Evolutionary conservation across 2,888 invertebrate species (phyloP), one percentile per base, ranked within the genome.

Genomic region (Portevinia maculata): DNA sequence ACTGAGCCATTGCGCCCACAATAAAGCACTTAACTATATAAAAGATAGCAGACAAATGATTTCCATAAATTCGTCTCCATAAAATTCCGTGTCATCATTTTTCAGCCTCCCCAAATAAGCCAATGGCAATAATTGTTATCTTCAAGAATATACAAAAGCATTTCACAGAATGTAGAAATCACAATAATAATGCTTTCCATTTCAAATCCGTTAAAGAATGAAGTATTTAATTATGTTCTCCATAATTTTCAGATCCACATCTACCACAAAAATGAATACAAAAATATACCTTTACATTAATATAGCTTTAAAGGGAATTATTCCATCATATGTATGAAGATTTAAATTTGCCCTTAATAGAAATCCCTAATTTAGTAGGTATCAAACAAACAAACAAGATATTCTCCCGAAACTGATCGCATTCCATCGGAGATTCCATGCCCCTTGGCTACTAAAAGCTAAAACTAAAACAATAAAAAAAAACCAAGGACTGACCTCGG

Each of bases 361-460:
- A n/a, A n/a, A n/a, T n/a, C n/a, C n/a, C n/a, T n/a, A n/a, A n/a
- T n/a, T n/a, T n/a, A n/a, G n/a, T n/a, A n/a, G n/a, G 62, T 24
- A 37, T 62, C 69, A 70, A 69, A 17, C 34, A 52, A 34, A 71
- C 52, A 30, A 57, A 46, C 59, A 65, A 59, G 6, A 79, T 50
- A 78, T 73, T 62, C 62, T 69, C 69, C 75, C 37, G 70, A 81
- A 81, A 81, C 32, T 65, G 48, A 71, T 76, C 76, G 48, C 81
- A 83, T 83, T 83, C 81, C 81, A 76, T 71, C 48, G 60, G 59
- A 83, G 71, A 83, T 76, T 76, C 76, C 76, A 71, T 65, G 60
- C 65, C 70, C 34, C 48, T 24, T 19, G 76, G 75, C 59, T 15
- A 65, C 28, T 46, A 76, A 44, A 75, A 74, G n/a, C 39, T 41